Evolutionary conservation across 2,797 vertebrate genomes (phyloP).

Genomic region (Pseudochirops corinnae): DNA sequence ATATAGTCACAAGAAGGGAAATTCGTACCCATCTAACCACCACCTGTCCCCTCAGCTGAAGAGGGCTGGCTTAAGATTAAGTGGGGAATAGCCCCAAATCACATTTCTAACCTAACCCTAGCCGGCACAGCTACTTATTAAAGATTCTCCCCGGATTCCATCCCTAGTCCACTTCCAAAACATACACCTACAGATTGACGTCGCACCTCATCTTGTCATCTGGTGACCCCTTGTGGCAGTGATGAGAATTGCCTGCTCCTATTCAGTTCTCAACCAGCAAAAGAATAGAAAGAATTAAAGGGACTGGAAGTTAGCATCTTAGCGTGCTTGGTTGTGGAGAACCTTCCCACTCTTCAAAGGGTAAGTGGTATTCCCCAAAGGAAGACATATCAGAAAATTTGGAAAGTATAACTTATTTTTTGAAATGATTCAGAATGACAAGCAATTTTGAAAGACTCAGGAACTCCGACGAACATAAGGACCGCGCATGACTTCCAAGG

Average conservation of each 20-base stretch:
- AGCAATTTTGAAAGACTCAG: neutral
- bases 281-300: neutral
- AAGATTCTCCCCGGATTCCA: neutral
- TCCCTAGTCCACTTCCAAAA: rapidly evolving
- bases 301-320: neutral
- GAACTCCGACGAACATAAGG: neutral
- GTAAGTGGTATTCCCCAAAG: neutral
- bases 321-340: neutral
- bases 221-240: conserved; percentile 79
- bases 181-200: neutral
- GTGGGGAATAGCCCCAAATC: neutral
- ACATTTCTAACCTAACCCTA: neutral
- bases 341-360: neutral
- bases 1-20: neutral
- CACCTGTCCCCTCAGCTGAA: neutral
- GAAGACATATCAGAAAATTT: neutral
- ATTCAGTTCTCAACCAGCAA: rapidly evolving
- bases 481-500: neutral
- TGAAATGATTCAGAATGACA: neutral
- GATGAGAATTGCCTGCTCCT: neutral
- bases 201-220: conserved; percentile 63
- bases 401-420: neutral
- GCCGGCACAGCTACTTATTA: neutral
- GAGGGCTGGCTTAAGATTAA: neutral
- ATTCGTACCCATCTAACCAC: neutral